Base-by-base conservation (phyloP, 1,140 invertebrate species). In the Drosophila nikananu region DNA sequence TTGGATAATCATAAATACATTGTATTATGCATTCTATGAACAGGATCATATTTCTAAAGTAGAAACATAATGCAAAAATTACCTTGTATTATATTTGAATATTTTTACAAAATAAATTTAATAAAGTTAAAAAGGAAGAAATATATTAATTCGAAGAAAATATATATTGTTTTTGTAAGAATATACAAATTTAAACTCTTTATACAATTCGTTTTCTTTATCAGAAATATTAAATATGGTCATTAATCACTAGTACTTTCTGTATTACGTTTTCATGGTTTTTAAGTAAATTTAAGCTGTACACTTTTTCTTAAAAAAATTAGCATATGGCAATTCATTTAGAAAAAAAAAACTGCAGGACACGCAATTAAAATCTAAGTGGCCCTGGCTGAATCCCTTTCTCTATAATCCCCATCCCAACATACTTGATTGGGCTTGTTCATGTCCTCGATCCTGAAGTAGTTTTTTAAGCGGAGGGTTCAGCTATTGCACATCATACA, bases 1-100 rank as follows among this genome's bases (percentile, higher is more conserved):
- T n/a, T 12, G 37, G 4, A 61, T 46, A 61, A 67, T 46, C 19
- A 60, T 2, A 37, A 27, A 8, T 48, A 30, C 30, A 61, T 66
- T 66, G 41, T 65, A 9, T 21, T 5, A 13, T 21, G 8, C 5
- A 54, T 35, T 21, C 27, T 19, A 30, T 8, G 2, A 35, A 17
- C 0, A 5, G 27, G 3, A 32, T 30, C 2, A 17, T 0, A 17
- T 17, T 21, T 30, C 15, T 0, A 4, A 12, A 32, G 3, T 4
- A 12, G 2, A 17, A 23, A 13, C 8, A 19, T 15, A 8, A 35
- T 52, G 17, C 4, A 12, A 12, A 9, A 15, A 35, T 32, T 21
- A 10, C 0, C 0, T 1, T 32, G 5, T 15, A 54, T 32, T 54
- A 13, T 32, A 9, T 5, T 9, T 4, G n/a, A 21, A 19, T 48